A percentile compares a stretch with the other conserved stretches of the same genome.
phyloP scores from a whole-genome alignment of 1,140 invertebrate species.

The Tachypleus tridentatus region DNA sequence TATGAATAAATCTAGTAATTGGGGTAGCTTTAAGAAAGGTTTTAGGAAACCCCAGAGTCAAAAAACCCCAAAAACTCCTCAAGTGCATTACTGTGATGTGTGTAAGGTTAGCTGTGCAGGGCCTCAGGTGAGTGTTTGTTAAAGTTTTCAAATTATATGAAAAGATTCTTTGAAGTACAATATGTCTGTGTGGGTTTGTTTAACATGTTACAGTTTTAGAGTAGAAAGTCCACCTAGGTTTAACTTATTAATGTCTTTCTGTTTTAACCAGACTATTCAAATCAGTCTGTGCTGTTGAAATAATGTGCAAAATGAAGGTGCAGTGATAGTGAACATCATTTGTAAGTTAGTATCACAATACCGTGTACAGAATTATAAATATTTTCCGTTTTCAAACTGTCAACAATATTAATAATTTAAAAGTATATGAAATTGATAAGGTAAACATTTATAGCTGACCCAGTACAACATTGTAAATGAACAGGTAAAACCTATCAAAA shows the following conservation, averaged over 20 bases:
- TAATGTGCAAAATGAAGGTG: neutral
- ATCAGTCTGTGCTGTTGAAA: constrained; percentile 6
- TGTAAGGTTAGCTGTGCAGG: constrained; percentile 97
- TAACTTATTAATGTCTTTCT: neutral
- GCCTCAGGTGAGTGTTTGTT: constrained; percentile 48
- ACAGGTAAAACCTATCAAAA: too few relatives aligned
- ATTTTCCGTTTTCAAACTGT: too few relatives aligned
- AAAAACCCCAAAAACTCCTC: constrained; percentile 76
- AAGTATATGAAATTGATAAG: too few relatives aligned
- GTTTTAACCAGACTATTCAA: constrained; percentile 1
- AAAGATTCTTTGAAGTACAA: neutral
- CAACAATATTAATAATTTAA: too few relatives aligned
- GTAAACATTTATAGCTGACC: too few relatives aligned
- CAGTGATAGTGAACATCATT: too few relatives aligned
- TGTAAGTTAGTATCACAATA: too few relatives aligned
- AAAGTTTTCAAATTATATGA: neutral
- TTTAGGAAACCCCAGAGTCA: constrained; percentile 29
- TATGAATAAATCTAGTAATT: constrained; percentile 10
- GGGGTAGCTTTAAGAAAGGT: constrained; percentile 16
- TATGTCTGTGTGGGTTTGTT: neutral
- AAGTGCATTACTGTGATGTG: constrained; percentile 88
- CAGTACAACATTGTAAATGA: too few relatives aligned
- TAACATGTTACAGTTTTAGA: neutral
- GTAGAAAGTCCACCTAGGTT: neutral
- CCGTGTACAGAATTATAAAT: too few relatives aligned